Percentiles rank a stretch among this genome's conserved stretches.
Conservation (phyloP, 2,113 vertebrate genomes). For the Hoplias malabaricus region DNA sequence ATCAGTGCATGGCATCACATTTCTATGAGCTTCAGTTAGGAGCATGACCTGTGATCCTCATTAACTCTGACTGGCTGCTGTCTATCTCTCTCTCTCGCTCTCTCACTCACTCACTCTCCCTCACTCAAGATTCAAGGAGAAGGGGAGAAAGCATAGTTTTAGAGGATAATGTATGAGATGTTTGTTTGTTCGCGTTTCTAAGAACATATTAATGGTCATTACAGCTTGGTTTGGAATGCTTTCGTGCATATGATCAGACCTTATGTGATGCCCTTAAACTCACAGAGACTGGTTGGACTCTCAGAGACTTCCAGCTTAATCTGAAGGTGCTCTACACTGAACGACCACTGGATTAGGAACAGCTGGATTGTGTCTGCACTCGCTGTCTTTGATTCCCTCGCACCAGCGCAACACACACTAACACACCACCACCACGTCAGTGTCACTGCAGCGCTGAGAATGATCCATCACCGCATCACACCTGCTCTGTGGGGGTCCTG, state of each 20-base stretch:
- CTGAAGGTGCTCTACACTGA: too few relatives aligned
- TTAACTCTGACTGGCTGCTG: conserved; percentile 20
- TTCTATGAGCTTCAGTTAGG: conserved; percentile 13
- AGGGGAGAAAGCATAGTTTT: background rate
- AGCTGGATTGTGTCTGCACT: too few relatives aligned
- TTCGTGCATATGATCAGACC: background rate
- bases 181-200: background rate
- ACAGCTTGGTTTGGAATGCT: background rate
- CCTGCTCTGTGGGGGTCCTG: too few relatives aligned
- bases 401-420: too few relatives aligned
- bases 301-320: too few relatives aligned
- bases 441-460: too few relatives aligned
- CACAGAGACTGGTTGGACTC: too few relatives aligned
- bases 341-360: too few relatives aligned
- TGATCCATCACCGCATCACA: too few relatives aligned
- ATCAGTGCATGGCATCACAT: conserved; percentile 29
- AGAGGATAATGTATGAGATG: background rate
- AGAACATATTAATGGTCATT: background rate
- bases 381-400: too few relatives aligned
- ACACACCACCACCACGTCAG: too few relatives aligned
- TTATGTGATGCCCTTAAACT: background rate
- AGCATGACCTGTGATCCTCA: conserved; percentile 29
- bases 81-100: conserved; percentile 24
- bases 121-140: background rate
- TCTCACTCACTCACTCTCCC: background rate